Percentiles rank a stretch among this genome's conserved stretches.
phyloP scores from a whole-genome alignment of 2,888 invertebrate genomes.

The Lathronympha strigana region DNA sequence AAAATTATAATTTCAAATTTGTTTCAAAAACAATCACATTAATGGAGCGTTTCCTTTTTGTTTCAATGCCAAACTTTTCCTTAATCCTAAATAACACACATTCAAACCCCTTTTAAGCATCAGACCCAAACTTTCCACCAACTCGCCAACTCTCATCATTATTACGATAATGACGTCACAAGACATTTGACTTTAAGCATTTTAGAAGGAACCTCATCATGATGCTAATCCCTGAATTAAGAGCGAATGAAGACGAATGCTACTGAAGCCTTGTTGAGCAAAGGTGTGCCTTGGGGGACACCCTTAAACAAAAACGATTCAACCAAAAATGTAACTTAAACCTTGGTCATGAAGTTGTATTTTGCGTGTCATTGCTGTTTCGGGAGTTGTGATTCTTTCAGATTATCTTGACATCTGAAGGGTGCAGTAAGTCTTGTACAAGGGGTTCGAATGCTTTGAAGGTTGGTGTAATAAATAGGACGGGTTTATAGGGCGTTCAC shows the following conservation, averaged over 20 bases:
- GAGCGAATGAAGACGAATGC: slow-evolving; percentile 28
- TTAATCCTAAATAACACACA: background rate
- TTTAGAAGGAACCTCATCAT: slow-evolving; percentile 31
- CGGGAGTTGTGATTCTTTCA: slow-evolving; percentile 32
- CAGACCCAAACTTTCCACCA: background rate
- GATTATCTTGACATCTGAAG: slow-evolving; percentile 33
- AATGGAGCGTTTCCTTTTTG: too few relatives aligned
- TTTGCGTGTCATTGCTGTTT: background rate
- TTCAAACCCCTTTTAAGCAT: background rate
- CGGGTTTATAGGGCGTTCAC: slow-evolving; percentile 2
- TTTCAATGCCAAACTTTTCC: too few relatives aligned
- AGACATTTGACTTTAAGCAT: slow-evolving; percentile 28
- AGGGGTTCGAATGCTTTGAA: slow-evolving; percentile 9
- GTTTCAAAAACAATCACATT: too few relatives aligned
- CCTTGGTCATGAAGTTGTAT: background rate
- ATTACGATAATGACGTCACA: slow-evolving; percentile 19
- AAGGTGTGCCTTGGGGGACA: slow-evolving; percentile 29
- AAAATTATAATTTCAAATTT: too few relatives aligned
- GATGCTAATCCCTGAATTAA: slow-evolving; percentile 31
- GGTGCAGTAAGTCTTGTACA: slow-evolving; percentile 32
- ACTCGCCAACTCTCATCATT: slow-evolving; percentile 17
- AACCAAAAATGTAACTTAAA: background rate
- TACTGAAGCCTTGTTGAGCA: slow-evolving; percentile 18
- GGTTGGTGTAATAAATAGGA: slow-evolving; percentile 1
- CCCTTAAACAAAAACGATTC: background rate